Base-by-base conservation (phyloP, 2,113 vertebrate species). In the Cyprinus carpio region DNA sequence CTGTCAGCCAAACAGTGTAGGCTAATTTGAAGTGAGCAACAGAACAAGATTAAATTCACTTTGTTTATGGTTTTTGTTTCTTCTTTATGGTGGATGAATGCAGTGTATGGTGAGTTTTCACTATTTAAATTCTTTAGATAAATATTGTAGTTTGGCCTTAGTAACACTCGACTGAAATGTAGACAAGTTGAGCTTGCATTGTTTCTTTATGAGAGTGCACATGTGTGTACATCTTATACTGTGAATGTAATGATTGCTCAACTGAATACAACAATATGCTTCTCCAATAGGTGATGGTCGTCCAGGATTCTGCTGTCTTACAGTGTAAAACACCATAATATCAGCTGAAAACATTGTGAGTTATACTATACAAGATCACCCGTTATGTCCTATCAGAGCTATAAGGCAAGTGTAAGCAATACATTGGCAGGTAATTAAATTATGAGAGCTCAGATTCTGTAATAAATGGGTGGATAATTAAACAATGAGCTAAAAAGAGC, bases 311-410 rank as follows among this genome's bases (percentile, higher is more conserved):
- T 87, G 87, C 46, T 90, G 89, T 75, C 1, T 13, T 29, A 4
- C 0, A 4, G 62, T 56, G 64, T 0, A 0, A 11, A 0, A 40
- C 0, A 31, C 4, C 40, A n/a, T 0, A 1, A 0, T 25, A 27
- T 0, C 1, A 43, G 1, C 10, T 40, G 0, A 0, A 18, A 0
- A 65, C 0, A 49, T 81, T 85, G 0, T 1, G 34, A 1, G 0
- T 46, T 46, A 3, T 11, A 0, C 2, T 0, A 20, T 4, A 3
- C 72, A 88, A 49, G 2, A 64, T 0, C 0, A 0, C 10, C 0
- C 5, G 5, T 2, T 4, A 9, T 88, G 87, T 56, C 0, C 0
- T 1, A 0, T 82, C 7, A 86, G 0, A 46, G 85, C 82, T 40
- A 51, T 85, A 40, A 79, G 54, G 87, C 3, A 84, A 87, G 72